Percentiles rank a stretch among this genome's conserved stretches.
Evolutionary conservation across 2,113 vertebrate genomes (phyloP).

Genomic region (Megalops atlanticus): DNA sequence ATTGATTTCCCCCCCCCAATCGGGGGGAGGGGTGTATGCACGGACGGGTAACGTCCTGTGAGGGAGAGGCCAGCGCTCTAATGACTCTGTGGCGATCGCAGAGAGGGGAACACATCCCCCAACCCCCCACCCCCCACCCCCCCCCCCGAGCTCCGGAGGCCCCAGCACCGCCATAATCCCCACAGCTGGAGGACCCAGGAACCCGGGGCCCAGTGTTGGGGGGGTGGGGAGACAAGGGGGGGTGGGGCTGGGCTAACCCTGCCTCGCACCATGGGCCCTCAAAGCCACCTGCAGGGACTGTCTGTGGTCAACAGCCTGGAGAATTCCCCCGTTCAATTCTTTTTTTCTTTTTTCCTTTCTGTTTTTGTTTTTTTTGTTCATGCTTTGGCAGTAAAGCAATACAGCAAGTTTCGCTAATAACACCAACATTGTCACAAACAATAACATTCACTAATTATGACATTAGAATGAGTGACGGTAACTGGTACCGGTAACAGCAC

Average conservation of each 20-base stretch:
- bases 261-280: background rate
- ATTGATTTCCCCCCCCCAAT: slow-evolving; percentile 58
- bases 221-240: too few species aligned
- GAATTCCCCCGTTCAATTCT: background rate
- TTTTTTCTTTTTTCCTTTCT: background rate
- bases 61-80: slow-evolving; percentile 9
- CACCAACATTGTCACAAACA: too few species aligned
- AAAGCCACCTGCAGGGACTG: slow-evolving; percentile 1
- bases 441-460: too few species aligned
- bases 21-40: slow-evolving; percentile 33
- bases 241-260: too few species aligned
- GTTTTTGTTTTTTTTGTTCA: too few species aligned
- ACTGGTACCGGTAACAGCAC: too few species aligned
- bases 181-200: slow-evolving; percentile 46
- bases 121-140: too few species aligned
- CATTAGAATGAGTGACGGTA: too few species aligned
- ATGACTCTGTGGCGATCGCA: background rate
- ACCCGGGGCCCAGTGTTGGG: too few species aligned
- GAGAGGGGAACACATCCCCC: slow-evolving; percentile 23
- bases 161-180: slow-evolving; percentile 24
- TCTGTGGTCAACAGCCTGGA: background rate
- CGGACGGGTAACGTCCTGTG: slow-evolving; percentile 52
- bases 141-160: background rate
- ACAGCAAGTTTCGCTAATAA: slow-evolving; percentile 31
- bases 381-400: too few species aligned